Evolutionary conservation across 1,140 invertebrate species (phyloP).

Genomic region (Drosophila elegans): DNA sequence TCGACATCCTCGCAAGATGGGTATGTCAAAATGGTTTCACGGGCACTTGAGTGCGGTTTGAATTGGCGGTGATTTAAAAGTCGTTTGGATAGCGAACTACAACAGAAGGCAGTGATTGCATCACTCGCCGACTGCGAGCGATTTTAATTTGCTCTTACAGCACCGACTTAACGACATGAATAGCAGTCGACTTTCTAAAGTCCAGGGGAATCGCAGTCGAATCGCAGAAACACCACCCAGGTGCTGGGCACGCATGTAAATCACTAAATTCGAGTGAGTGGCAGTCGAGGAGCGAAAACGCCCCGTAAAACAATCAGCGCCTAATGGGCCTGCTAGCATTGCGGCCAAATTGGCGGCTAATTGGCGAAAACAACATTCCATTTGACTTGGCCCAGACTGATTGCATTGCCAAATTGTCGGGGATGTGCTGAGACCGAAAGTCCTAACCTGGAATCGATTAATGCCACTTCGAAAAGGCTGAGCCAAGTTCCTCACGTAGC

Average conservation of each 20-base stretch:
- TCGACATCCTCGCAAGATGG: conserved; percentile 36
- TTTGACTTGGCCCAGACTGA: conserved; percentile 47
- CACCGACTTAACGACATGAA: conserved; percentile 59
- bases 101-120: conserved; percentile 48
- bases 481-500: conserved; percentile 24
- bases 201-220: conserved; percentile 21
- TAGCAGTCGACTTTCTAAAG: conserved; percentile 66
- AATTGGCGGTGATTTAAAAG: conserved; percentile 41
- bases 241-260: conserved; percentile 66
- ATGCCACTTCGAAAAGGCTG: conserved; percentile 30
- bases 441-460: conserved; percentile 33
- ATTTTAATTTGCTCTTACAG: conserved; percentile 64
- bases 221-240: conserved; percentile 28
- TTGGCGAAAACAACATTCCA: conserved; percentile 79
- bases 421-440: conserved; percentile 37
- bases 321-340: conserved; percentile 60
- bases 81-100: conserved; percentile 42
- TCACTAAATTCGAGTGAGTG: conserved; percentile 57
- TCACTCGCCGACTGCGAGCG: conserved; percentile 47
- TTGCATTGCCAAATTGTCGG: conserved; percentile 38
- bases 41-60: conserved; percentile 41
- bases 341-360: conserved; percentile 70
- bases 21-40: conserved; percentile 38
- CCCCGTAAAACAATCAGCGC: conserved; percentile 64
- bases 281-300: conserved; percentile 32